Evolutionary conservation across 1,140 invertebrate genomes (phyloP), one percentile per base, ranked within the genome.

Genomic region (Sitophilus oryzae): DNA sequence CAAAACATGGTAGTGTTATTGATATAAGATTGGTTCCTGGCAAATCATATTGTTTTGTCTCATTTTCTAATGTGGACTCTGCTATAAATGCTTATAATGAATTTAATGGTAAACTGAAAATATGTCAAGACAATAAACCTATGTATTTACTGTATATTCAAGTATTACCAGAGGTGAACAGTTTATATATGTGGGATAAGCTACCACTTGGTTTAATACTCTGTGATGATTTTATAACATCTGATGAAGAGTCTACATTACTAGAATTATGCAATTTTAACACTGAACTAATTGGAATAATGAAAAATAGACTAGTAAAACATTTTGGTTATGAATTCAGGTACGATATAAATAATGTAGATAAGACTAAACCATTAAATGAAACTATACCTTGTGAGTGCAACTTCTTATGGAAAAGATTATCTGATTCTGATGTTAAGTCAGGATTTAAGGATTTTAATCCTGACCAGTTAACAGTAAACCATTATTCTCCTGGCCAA

Each of bases 251-350:
- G 69, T 34, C 68, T 3, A 25, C 56, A n/a, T 71, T 94, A 1
- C 57, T 92, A 11, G 61, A 77, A 21, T 75, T 79, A 18, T 76
- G 90, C 60, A 68, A 81, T 59, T 86, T 81, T 78, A 67, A 76
- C 36, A 61, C 60, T 56, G 65, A 63, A 37, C 36, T 41, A 42
- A 15, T 53, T 14, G n/a, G 63, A 49, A 71, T 63, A 30, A 71
- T 96, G 50, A 97, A 96, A 72, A 85, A 96, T 66, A 74, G 94
- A 38, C 77, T 80, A 75, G 94, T 96, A 0, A 88, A 85, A 70
- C 95, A 98, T 76, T 98, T 83, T 81, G 95, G 95, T 0, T 97
- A 87, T 73, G 89, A 93, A 70, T 98, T 98, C 72, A 21, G 44
- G 44, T 98, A 98, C 76, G 83, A 82, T 21, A 86, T 77, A 20